Evolutionary conservation across 2,888 invertebrate species (phyloP), one percentile per base, ranked within the genome.

Genomic region (Drosophila tripunctata): DNA sequence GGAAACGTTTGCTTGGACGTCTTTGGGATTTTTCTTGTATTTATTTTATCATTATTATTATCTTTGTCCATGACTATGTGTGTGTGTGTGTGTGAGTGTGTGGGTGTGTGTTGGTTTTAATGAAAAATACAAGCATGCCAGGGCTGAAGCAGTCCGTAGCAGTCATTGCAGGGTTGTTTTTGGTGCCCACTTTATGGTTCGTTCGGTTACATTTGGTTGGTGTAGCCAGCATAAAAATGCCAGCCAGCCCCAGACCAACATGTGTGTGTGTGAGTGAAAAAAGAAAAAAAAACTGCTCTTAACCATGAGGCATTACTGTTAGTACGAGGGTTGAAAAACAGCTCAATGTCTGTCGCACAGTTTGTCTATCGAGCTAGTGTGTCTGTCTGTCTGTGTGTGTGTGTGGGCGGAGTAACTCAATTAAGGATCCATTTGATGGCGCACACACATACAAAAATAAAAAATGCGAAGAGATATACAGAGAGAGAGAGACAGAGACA

Each of bases 361-460:
- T 67, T 60, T 75, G 65, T 62, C 80, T 71, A 60, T 62, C 60
- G 48, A 55, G 48, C 60, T 69, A 54, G 48, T 54, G 14, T 55
- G 52, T n/a, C 27, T 67, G 61, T 67, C 45, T 58, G 40, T 67
- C 58, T 68, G 51, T 66, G 51, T 68, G 61, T 73, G 70, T 65
- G 63, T 84, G 86, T 89, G 89, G 91, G 91, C 89, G 90, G 91
- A 90, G 91, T 91, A 91, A 91, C 90, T 91, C 88, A 91, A 91
- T 91, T 91, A 91, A 88, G 91, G 90, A 91, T 91, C 90, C 91
- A 91, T 91, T 91, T 91, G 91, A 91, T 91, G 90, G 86, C 84
- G 66, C 75, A 76, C 78, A 88, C 78, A 86, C 79, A 80, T 73
- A 80, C 70, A 82, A 58, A n/a, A n/a, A n/a, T n/a, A n/a, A n/a